These are phyloP conservation scores for Taeniopygia guttata DNA, from an alignment of 2,797 vertebrate genomes.

Conservation along the genomic window DNA sequence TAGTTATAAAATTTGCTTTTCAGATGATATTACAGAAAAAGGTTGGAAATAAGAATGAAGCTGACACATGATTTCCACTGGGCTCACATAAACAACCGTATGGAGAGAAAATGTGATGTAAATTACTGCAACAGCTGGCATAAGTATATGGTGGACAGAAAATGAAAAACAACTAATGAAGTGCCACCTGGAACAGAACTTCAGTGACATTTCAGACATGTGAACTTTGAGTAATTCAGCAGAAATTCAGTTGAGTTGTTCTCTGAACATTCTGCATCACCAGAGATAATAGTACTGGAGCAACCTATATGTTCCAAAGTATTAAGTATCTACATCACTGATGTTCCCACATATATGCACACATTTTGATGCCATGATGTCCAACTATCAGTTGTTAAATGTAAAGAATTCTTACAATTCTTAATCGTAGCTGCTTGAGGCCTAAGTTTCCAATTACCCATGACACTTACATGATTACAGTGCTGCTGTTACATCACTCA, in stretches of 20 bases:
- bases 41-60: conserved; percentile 42
- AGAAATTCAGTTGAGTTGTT: neutral
- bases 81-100: conserved; percentile 52
- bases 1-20: conserved; percentile 62
- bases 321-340: neutral
- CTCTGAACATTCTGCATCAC: neutral
- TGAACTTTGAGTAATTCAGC: neutral
- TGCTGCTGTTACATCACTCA: neutral
- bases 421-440: neutral
- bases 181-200: conserved; percentile 23
- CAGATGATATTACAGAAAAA: conserved; percentile 42
- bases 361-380: neutral
- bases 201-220: neutral
- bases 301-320: neutral
- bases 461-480: neutral
- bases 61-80: conserved; percentile 65
- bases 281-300: neutral
- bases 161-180: conserved; percentile 40
- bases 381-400: neutral
- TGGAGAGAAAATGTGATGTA: conserved; percentile 49
- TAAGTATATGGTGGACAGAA: conserved; percentile 44
- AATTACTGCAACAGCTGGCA: conserved; percentile 60
- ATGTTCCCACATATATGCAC: neutral
- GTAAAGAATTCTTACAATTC: neutral
- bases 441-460: neutral